phyloP scores from a whole-genome alignment of 1,140 invertebrate species.

The Pachypsylla venusta region DNA sequence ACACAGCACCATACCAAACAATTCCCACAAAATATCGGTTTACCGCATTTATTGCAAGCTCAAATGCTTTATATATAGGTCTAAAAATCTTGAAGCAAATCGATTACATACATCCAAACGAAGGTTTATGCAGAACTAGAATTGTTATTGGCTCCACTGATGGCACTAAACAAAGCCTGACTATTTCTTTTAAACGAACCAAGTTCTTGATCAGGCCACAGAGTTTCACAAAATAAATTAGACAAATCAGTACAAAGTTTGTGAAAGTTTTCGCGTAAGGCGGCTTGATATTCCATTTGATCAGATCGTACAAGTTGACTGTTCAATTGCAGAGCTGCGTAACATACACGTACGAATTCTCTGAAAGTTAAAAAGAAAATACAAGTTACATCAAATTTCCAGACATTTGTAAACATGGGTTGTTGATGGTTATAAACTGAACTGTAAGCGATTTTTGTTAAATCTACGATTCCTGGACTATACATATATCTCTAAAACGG shows the following conservation, averaged over 20 bases:
- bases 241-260: constrained; percentile 67
- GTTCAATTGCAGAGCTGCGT: constrained; percentile 73
- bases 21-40: too few species aligned
- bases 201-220: constrained; percentile 47
- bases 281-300: constrained; percentile 78
- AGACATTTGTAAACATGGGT: too few species aligned
- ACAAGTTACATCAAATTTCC: constrained; percentile 8
- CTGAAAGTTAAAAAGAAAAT: constrained; percentile 37
- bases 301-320: constrained; percentile 66
- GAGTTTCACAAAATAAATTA: constrained; percentile 47
- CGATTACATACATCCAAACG: too few species aligned
- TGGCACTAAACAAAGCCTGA: constrained; percentile 47
- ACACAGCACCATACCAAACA: too few species aligned
- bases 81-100: too few species aligned
- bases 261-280: constrained; percentile 65
- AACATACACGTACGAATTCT: constrained; percentile 75
- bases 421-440: too few species aligned
- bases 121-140: constrained; percentile 46
- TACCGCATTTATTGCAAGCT: too few species aligned
- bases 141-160: constrained; percentile 47
- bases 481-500: too few species aligned
- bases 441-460: too few species aligned
- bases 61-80: too few species aligned
- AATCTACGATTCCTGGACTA: too few species aligned
- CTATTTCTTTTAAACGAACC: constrained; percentile 45